Base-by-base conservation (phyloP, 2,113 vertebrate genomes). In the Mormyrus iriodes region DNA sequence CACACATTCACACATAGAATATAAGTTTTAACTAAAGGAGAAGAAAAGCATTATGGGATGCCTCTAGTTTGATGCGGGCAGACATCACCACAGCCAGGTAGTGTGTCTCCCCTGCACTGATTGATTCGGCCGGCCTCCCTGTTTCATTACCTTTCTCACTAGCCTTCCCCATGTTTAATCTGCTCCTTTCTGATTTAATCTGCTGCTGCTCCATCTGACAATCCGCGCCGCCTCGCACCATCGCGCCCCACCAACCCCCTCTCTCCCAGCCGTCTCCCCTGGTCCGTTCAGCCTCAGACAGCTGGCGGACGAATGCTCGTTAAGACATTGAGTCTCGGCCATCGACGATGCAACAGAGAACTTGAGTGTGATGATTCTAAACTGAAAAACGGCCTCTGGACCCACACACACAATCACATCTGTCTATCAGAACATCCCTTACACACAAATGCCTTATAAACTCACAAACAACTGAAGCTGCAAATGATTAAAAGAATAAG, bases 121-220 rank as follows among this genome's bases (percentile, higher is more conserved):
- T 86, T 55, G 85, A 86, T 86, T 53, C 51, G 13, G 17, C 17
- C 31, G 12, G 76, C 49, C 76, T 84, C 24, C 8, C 13, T 27
- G 48, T 42, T 17, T 48, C 87, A 3, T 49, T 51, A 65, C 31
- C 31, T 76, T 76, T 53, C 48, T 39, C 15, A 21, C 58, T 39
- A 49, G 27, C 31, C 53, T 49, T 82, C 49, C 15, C 52, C 6
- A 4, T 39, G 27, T 55, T 53, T 42, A 86, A 86, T 86, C 51
- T 53, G 51, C 27, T 86, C 15, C 85, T 9, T 52, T 53, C 51
- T 55, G 48, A 86, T 86, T 55, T 84, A 84, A 84, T 84, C 87
- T 88, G 9, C 44, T 1, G 5, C 44, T 2, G 61, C 44, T 42
- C 21, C 7, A 19, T 15, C 9, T 2, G 17, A 55, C 27, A 35